These are phyloP conservation scores for Muntiacus muntjak DNA, from an alignment of 2,113 vertebrate genomes.

Conservation along the genomic window DNA sequence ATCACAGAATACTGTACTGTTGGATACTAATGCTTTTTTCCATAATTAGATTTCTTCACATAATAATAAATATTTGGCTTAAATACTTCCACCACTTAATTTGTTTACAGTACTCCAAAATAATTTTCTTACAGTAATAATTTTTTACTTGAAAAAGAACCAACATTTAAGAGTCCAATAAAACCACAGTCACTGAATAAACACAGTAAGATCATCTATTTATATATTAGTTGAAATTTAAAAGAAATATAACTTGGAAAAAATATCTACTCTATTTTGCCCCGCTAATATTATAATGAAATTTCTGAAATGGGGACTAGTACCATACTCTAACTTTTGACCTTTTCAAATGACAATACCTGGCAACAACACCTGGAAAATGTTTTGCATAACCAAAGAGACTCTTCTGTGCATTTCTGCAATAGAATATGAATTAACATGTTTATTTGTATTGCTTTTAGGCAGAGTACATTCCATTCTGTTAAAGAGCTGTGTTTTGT, in stretches of 20 bases:
- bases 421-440: neutral
- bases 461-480: neutral
- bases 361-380: neutral
- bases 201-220: neutral
- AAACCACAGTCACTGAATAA: neutral
- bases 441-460: neutral
- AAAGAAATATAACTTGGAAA: neutral
- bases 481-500: neutral
- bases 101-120: neutral
- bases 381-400: neutral
- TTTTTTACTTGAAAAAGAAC: neutral
- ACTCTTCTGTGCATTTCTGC: neutral
- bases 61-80: slow-evolving; percentile 39
- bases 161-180: neutral
- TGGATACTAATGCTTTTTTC: slow-evolving; percentile 3
- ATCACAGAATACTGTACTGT: slow-evolving; percentile 5
- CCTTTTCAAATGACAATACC: neutral
- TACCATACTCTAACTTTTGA: neutral
- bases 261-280: neutral
- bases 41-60: slow-evolving; percentile 49
- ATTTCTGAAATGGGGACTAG: neutral
- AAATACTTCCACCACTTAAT: neutral
- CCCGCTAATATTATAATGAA: neutral
- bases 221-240: neutral
- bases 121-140: neutral